These are phyloP conservation scores for Porites lutea DNA, from an alignment of 64 coral and sea anemone genomes.

Conservation along the genomic window DNA sequence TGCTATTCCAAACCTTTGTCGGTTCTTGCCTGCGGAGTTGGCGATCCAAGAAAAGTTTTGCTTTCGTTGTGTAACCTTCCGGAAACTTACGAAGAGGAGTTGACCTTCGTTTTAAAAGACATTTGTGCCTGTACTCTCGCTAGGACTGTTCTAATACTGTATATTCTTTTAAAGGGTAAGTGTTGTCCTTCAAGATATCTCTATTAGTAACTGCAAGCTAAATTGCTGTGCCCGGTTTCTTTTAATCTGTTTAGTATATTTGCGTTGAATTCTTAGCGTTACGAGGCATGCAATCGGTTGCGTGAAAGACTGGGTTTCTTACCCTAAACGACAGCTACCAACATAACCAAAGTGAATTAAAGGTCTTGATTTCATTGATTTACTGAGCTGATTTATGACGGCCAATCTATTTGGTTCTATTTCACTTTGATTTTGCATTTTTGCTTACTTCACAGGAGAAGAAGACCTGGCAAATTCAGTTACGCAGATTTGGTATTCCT, in stretches of 20 bases:
- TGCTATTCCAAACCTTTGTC: slow-evolving; percentile 24
- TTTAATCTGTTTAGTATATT: no score
- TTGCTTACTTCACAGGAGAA: slow-evolving; percentile 2
- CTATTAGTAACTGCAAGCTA: no score
- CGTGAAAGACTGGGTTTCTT: no score
- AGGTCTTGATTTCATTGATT: no score
- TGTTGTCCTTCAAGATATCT: no score
- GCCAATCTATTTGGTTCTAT: background rate
- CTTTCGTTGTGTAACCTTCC: slow-evolving; percentile 43
- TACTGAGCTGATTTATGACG: no score
- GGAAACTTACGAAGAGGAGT: slow-evolving; percentile 25
- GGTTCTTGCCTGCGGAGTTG: slow-evolving; percentile 59
- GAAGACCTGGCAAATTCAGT: slow-evolving; percentile 44
- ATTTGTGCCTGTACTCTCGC: slow-evolving; percentile 61
- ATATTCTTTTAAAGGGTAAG: slow-evolving; percentile 54
- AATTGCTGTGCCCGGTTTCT: no score
- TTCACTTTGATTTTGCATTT: background rate
- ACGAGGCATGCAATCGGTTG: no score
- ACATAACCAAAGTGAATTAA: no score
- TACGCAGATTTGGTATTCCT: slow-evolving; percentile 74
- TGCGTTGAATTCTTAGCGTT: no score
- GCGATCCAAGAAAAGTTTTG: slow-evolving; percentile 50
- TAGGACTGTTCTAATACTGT: slow-evolving; percentile 63
- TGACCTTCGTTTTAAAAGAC: slow-evolving; percentile 74
- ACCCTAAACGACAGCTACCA: no score